Base-by-base conservation (phyloP, 2,888 invertebrate species). In the Luffia ferchaultella region DNA sequence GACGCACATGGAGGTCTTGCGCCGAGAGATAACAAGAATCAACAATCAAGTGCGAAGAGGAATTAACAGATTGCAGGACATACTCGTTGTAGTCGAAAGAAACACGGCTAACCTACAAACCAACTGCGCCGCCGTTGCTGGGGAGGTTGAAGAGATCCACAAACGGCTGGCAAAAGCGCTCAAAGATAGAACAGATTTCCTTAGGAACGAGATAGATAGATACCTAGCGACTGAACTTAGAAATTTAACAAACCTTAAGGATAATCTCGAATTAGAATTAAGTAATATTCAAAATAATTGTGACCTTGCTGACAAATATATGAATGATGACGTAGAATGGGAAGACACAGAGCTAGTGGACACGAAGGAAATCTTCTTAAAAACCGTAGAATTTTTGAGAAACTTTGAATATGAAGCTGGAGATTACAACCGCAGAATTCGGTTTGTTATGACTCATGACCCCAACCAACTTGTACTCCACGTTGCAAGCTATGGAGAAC, bases 221-320 rank as follows among this genome's bases (percentile, higher is more conserved):
- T 98, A 97, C 76, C 85, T 95, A 64, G 89, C 92, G 50, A 92
- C 91, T 30, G 98, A 98, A 85, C 85, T 94, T 63, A 88, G 95
- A 61, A 92, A 93, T 63, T 85, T 97, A 54, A 91, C 91, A 51
- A 90, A 93, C 58, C 87, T 97, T 49, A 96, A 96, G 79, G 96
- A 96, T 73, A 97, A 96, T 77, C 85, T 98, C 62, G 97, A 97
- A 72, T 88, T 93, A 70, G 98, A 99, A 82, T 92, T 97, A 68
- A 90, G 92, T 59, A 98, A 98, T 78, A 96, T 98, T 64, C 90
- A 92, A 67, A 96, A 97, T 70, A 98, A 98, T 77, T 97, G 97
- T 82, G 97, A 98, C 74, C 86, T 97, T 66, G 95, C 96, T 48
- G 97, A 98, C 75, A 96, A 96, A 73, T 93, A 96, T 69, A 95